A percentile compares a stretch with the other conserved stretches of the same genome.
Evolutionary conservation across 2,888 invertebrate genomes (phyloP).

Genomic region (Phaonia tiefii): DNA sequence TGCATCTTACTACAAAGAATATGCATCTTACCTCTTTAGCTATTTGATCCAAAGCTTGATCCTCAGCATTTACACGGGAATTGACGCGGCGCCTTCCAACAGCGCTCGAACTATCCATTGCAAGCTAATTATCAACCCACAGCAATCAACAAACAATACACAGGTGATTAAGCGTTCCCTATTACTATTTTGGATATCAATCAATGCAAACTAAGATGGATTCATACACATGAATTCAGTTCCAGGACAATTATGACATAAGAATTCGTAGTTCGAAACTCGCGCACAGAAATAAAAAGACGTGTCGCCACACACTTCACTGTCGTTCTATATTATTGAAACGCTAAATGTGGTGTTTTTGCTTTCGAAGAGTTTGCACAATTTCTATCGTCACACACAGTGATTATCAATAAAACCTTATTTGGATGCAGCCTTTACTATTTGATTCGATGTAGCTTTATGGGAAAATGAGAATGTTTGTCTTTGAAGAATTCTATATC

Average conservation of each 20-base stretch:
- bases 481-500: neutral
- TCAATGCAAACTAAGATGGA: constrained; percentile 2
- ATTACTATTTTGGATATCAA: neutral
- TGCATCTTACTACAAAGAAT: no score
- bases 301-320: neutral
- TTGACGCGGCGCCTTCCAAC: constrained; percentile 89
- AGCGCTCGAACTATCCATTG: constrained; percentile 79
- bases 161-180: neutral
- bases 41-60: constrained; percentile 97
- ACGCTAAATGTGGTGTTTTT: no score
- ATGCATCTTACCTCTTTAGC: constrained; percentile 98
- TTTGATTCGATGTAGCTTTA: neutral
- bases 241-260: neutral
- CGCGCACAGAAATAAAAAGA: constrained; percentile 1
- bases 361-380: neutral
- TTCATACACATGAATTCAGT: neutral
- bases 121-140: constrained; percentile 31
- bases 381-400: neutral
- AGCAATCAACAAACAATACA: no score
- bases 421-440: constrained; percentile 45
- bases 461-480: neutral
- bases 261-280: constrained; percentile 6
- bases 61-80: constrained; percentile 94
- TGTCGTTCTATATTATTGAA: no score
- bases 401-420: constrained; percentile 53